Evolutionary conservation across 2,888 invertebrate species (phyloP).

Genomic region (Drosophila algonquin): DNA sequence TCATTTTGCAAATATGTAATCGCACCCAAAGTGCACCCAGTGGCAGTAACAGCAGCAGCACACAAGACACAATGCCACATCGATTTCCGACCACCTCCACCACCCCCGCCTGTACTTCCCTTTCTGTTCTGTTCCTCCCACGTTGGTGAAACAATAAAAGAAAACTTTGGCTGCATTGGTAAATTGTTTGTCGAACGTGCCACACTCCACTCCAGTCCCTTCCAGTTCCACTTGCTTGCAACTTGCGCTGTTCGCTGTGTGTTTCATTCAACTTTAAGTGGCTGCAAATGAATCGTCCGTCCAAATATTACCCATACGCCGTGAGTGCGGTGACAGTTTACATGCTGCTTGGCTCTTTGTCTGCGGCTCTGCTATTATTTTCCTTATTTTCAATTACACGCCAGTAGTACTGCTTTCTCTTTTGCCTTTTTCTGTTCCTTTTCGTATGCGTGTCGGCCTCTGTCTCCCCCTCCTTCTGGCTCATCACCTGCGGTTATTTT

Average conservation of each 20-base stretch:
- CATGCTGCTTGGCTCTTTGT: slow-evolving; percentile 19
- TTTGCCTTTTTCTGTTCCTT: slow-evolving; percentile 6
- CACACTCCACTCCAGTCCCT: slow-evolving; percentile 5
- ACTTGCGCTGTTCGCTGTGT: slow-evolving; percentile 3
- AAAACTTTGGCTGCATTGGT: slow-evolving; percentile 45
- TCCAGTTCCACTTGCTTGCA: slow-evolving; percentile 3
- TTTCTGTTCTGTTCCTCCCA: slow-evolving; percentile 10
- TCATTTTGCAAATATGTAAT: slow-evolving; percentile 78
- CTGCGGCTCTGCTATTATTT: slow-evolving; percentile 37
- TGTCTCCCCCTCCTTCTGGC: slow-evolving; percentile 4
- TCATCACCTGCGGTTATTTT: slow-evolving; percentile 62
- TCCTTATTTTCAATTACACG: slow-evolving; percentile 64
- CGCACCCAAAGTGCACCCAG: slow-evolving; percentile 61
- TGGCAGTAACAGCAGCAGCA: slow-evolving; percentile 18
- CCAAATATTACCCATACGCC: slow-evolving; percentile 37
- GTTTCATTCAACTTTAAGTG: slow-evolving; percentile 46
- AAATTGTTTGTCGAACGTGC: slow-evolving; percentile 71
- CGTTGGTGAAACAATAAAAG: slow-evolving; percentile 20
- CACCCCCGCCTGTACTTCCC: neutral
- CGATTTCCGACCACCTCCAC: neutral
- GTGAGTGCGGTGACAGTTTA: slow-evolving; percentile 18
- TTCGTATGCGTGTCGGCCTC: neutral
- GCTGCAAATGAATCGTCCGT: slow-evolving; percentile 29
- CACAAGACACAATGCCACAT: slow-evolving; percentile 28
- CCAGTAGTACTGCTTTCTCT: slow-evolving; percentile 35